Evolutionary conservation across 64 coral and sea anemone species (phyloP).

Genomic region (Actinia equina): DNA sequence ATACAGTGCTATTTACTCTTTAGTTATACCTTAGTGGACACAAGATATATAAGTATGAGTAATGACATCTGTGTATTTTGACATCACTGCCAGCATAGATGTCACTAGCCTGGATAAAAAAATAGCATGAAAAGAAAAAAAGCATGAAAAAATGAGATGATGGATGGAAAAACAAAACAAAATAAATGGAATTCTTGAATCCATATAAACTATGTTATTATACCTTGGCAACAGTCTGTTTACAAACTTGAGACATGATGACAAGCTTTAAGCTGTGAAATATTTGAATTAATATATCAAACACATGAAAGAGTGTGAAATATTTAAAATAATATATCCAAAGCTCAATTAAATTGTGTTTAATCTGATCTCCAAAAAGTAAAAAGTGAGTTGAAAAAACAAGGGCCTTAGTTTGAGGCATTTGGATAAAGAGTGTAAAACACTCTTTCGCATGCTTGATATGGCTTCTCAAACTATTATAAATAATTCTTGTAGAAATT

Average conservation of each 20-base stretch:
- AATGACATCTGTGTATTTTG: constrained; percentile 91
- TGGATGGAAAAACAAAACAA: not conserved
- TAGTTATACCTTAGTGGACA: constrained; percentile 75
- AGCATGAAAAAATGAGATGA: not conserved
- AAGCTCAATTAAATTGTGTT: too few species aligned
- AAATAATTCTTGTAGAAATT: too few species aligned
- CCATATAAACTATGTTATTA: not conserved
- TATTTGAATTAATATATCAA: not conserved
- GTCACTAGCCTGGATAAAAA: constrained; percentile 67
- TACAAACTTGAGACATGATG: constrained; percentile 94
- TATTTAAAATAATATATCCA: not conserved
- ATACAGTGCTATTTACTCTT: too few species aligned
- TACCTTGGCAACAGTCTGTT: constrained; percentile 98
- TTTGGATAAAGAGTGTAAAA: too few species aligned
- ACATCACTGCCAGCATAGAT: constrained; percentile 87
- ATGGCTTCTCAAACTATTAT: too few species aligned
- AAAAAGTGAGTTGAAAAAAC: too few species aligned
- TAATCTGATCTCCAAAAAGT: too few species aligned
- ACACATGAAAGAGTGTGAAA: too few species aligned
- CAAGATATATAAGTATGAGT: constrained; percentile 90
- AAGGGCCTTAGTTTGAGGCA: too few species aligned
- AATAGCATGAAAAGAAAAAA: not conserved
- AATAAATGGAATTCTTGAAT: not conserved
- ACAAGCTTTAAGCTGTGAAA: constrained; percentile 69
- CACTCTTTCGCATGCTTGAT: too few species aligned